Evolutionary conservation across 2,113 vertebrate species (phyloP), one percentile per base, ranked within the genome.

Genomic region (Cheirogaleus medius): DNA sequence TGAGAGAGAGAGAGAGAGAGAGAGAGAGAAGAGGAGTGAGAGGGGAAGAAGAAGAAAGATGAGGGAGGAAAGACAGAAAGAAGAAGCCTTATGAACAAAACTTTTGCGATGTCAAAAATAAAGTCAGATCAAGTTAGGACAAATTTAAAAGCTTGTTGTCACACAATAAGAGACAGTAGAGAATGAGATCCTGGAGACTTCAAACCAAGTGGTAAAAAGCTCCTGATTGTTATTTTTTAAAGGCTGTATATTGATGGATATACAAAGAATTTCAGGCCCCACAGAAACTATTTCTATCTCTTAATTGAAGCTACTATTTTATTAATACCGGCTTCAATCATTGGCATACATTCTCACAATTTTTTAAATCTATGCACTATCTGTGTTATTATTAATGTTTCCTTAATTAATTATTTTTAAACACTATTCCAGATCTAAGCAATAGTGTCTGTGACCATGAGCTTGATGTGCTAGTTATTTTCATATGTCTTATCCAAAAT

Each of bases 341-440:
- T 66, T 81, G 83, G 49, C 37, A 73, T n/a, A 11, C 14, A 91
- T 3, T 4, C 58, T 81, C 81, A 77, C 3, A 32, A 42, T 52
- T 49, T 90, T 73, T 71, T 49, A 83, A 73, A 60, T 56, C 69
- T 64, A 1, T 83, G 42, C 14, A 68, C 52, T 91, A 7, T 64
- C 77, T 82, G 44, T 87, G 37, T 87, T 87, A 27, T 60, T 93
- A 80, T 56, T 84, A 95, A 56, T 47, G 34, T 56, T 95, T 86
- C 68, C 44, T 71, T 73, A 66, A 42, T 11, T 74, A 54, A 69
- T 87, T 76, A 42, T 37, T 88, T 91, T 82, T 96, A n/a, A 86
- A 87, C 47, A 17, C 42, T 73, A 23, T 44, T 87, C 60, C 87
- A 73, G 34, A 82, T 54, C 82, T 80, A 58, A 76, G 68, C 32